Evolutionary conservation across 2,797 vertebrate genomes (phyloP), one percentile per base, ranked within the genome.

Genomic region (Labroides dimidiatus): DNA sequence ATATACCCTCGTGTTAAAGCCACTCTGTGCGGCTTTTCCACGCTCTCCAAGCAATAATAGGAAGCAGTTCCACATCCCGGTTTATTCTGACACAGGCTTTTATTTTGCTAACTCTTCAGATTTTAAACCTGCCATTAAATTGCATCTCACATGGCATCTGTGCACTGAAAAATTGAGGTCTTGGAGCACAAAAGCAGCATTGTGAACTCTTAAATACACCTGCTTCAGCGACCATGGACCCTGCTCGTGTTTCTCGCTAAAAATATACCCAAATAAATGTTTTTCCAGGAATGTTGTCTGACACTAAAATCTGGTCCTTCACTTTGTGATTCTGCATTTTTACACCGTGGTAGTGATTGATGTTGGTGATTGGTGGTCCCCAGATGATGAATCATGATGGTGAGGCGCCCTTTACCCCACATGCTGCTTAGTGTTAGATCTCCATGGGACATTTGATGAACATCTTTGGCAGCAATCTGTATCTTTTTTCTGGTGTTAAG

Each of bases 11-110:
- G 11, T 23, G 20, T 48, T 69, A 45, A 47, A 76, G 57, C 69
- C 42, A 41, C 62, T 23, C 60, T 56, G 36, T 57, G 56, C 72
- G 61, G 60, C 16, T 60, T 62, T 78, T 65, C 43, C 21, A 64
- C 48, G 66, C 48, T 66, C 49, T 72, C 42, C 14, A n/a, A 55
- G 64, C 52, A 56, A 69, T 60, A 56, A 72, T 81, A 60, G 42
- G 20, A 41, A 56, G 72, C 17, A 2, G 15, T 68, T 64, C 52
- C 4, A 4, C 69, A 0, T 73, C 61, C 49, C 37, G 20, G 30
- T 48, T 65, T 27, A 80, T 67, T 69, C 0, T 3, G 48, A 72
- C 4, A 4, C 6, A 20, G 43, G 44, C 20, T 52, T 64, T 59
- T 41, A 14, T 23, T 57, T 16, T 23, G 27, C 23, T 49, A 41